Evolutionary conservation across 30 jellyfish, hydroid and myxozoan genomes (phyloP), one percentile per base, ranked within the genome.

Genomic region (Morbakka virulenta): DNA sequence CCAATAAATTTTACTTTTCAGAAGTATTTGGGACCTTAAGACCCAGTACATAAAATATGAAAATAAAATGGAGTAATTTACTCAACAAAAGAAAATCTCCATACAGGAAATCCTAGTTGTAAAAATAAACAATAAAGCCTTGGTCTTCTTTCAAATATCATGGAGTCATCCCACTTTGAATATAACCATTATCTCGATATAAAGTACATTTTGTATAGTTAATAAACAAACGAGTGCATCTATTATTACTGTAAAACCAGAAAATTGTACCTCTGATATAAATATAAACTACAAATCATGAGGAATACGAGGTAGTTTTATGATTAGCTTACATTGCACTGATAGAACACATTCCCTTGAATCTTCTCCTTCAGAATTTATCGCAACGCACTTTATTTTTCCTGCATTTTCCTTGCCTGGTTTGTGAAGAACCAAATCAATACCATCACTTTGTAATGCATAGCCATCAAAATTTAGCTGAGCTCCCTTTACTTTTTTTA

Each of bases 371-470:
- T 1, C 25, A 2, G 72, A 1, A 50, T 83, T 83, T 31, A 63
- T 52, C 3, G 68, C 26, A 63, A 64, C 28, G 50, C 95, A 83
- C 25, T 62, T 49, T 63, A 34, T 72, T 28, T 72, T 82, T 49
- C 95, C 95, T 64, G 50, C 85, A 65, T 83, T 87, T n/a, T 72
- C 86, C 74, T 83, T 72, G 11, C 85, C 80, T 6, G 85, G 86
- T 64, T 80, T 69, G 35, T 51, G 83, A 30, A 83, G 67, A 28
- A 68, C 65, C 71, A 83, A 84, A 32, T 72, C 95, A 1, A 83
- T 87, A 27, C 83, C 95, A 21, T 35, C 52, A 24, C 74, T 32
- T 53, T 74, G 48, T 3, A 83, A 74, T 0, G 86, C 74, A 67
- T 68, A 83, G n/a, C 95, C 86, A 32, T 41, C 83, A 62, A 72